These are phyloP conservation scores for Diglossa cyanea DNA, from an alignment of 2,797 vertebrate genomes.

Conservation along the genomic window DNA sequence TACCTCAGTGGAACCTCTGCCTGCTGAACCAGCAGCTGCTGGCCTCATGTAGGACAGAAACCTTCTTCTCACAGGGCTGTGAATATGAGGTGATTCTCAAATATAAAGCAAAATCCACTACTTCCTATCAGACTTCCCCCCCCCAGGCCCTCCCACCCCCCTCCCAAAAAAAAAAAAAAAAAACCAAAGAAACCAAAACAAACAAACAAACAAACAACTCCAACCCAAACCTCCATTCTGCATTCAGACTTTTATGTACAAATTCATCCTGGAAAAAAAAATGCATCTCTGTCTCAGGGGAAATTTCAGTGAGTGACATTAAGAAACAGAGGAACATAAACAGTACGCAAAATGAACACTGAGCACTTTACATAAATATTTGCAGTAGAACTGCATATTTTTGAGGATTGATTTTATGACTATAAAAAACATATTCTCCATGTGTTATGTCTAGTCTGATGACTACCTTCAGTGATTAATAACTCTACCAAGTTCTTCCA, in stretches of 20 bases:
- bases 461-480: neutral
- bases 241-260: neutral
- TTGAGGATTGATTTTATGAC: neutral
- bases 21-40: neutral
- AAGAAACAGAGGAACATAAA: neutral
- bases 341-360: neutral
- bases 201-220: accelerated
- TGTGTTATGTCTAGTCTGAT: neutral
- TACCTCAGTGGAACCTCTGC: neutral
- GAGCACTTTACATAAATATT: neutral
- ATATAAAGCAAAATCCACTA: neutral
- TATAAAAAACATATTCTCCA: neutral
- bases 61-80: neutral
- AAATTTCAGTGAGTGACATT: neutral
- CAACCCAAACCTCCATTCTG: neutral
- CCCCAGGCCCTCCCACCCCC: accelerated
- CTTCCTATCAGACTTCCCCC: neutral
- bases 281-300: neutral
- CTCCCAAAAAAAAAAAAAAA: neutral
- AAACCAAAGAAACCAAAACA: accelerated
- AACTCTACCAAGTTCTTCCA: neutral
- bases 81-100: neutral
- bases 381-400: neutral
- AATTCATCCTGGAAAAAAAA: neutral
- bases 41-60: neutral